These are phyloP conservation scores for Monodelphis domestica DNA, from an alignment of 2,797 vertebrate genomes.

Conservation along the genomic window DNA sequence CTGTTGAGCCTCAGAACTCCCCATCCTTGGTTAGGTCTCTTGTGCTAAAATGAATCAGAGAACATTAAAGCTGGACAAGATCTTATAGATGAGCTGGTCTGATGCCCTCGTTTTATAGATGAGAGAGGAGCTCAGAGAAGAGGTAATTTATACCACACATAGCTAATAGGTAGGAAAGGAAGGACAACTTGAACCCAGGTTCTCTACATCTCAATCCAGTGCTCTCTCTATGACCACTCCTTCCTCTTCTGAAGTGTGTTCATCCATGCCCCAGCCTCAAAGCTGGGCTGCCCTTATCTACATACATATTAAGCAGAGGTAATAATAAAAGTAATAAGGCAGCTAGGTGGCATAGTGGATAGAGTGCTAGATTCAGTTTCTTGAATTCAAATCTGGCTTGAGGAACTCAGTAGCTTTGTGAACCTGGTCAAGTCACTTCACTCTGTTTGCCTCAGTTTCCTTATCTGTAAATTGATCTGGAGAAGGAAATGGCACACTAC, in stretches of 20 bases:
- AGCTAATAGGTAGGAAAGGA: no score
- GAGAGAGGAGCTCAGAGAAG: not conserved
- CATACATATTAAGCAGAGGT: not conserved
- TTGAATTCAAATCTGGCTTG: not conserved
- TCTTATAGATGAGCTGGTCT: not conserved
- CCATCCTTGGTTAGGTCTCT: not conserved
- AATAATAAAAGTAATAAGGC: not conserved
- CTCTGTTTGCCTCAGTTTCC: not conserved
- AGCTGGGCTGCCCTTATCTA: not conserved
- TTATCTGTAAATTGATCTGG: not conserved
- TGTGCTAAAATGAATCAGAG: not conserved
- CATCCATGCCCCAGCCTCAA: not conserved
- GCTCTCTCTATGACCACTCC: not conserved
- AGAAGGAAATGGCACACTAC: not conserved
- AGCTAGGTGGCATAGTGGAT: not conserved
- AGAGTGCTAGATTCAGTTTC: not conserved
- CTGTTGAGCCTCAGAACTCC: not conserved
- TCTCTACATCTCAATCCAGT: not conserved
- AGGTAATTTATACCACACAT: not conserved
- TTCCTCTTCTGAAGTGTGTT: not conserved
- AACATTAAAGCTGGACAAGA: not conserved
- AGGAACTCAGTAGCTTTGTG: not conserved
- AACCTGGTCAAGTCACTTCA: not conserved
- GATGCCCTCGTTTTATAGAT: not conserved
- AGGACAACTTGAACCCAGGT: not conserved